Percentiles rank a stretch among this genome's conserved stretches.
Evolutionary conservation across 2,888 invertebrate species (phyloP).

Genomic region (Caenorhabditis macrosperma): DNA sequence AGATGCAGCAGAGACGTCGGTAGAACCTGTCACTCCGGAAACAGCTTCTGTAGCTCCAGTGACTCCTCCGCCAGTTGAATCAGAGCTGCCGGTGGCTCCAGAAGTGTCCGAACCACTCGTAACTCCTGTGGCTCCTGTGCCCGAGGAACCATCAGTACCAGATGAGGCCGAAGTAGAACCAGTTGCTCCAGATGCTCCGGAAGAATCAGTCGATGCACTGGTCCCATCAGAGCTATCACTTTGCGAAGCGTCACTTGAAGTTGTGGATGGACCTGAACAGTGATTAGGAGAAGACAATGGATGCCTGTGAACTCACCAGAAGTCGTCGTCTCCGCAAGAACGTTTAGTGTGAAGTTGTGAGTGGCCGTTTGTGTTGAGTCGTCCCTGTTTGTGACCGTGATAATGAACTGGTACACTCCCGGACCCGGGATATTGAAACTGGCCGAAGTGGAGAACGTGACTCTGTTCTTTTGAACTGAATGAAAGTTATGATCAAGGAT

Average conservation of each 20-base stretch:
- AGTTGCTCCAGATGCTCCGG: neutral
- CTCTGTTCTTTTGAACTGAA: neutral
- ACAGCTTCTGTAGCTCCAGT: conserved; percentile 1
- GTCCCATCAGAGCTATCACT: neutral
- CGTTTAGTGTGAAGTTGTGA: conserved; percentile 11
- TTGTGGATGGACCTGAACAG: neutral
- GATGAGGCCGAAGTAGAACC: neutral
- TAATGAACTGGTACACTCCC: conserved; percentile 13
- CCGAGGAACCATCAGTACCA: neutral
- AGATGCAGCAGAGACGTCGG: neutral
- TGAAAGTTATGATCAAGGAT: neutral
- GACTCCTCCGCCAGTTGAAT: neutral
- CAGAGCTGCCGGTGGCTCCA: neutral
- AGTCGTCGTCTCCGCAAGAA: neutral
- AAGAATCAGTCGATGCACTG: neutral
- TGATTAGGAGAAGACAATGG: too few relatives aligned
- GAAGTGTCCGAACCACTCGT: neutral
- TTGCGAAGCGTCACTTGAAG: neutral
- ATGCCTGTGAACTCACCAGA: too few relatives aligned
- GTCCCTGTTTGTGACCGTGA: conserved; percentile 3
- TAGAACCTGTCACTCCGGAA: neutral
- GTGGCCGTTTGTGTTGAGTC: neutral
- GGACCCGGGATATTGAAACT: neutral
- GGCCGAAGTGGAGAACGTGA: neutral
- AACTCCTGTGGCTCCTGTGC: neutral